These are phyloP conservation scores for Myotis pilosus DNA, from an alignment of 2,797 vertebrate genomes.

Conservation along the genomic window DNA sequence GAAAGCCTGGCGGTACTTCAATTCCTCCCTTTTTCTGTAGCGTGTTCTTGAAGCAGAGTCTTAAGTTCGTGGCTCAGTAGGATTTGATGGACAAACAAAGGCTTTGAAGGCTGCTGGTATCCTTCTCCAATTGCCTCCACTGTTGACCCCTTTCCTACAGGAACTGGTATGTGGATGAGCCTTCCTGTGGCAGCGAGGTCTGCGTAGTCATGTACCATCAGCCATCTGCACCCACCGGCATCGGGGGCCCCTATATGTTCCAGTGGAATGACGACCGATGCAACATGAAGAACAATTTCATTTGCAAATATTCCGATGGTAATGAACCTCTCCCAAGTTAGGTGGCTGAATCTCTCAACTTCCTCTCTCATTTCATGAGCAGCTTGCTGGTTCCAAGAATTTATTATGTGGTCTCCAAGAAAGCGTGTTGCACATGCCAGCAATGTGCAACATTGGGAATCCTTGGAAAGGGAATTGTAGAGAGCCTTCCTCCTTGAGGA, in stretches of 20 bases:
- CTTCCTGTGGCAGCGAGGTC: constrained; percentile 93
- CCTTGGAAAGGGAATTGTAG: neutral
- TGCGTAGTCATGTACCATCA: constrained; percentile 95
- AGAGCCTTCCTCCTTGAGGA: neutral
- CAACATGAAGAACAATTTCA: constrained; percentile 95
- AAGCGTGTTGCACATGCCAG: constrained; percentile 2
- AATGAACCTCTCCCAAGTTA: constrained; percentile 57
- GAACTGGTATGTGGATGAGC: constrained; percentile 95
- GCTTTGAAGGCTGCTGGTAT: neutral
- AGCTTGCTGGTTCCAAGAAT: constrained; percentile 6
- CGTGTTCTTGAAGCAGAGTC: neutral
- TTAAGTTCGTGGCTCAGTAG: neutral
- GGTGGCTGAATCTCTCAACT: neutral
- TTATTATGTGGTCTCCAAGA: neutral
- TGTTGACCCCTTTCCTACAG: constrained; percentile 79
- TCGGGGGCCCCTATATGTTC: constrained; percentile 90
- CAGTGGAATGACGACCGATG: constrained; percentile 96
- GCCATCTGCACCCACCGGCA: constrained; percentile 85
- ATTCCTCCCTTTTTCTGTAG: neutral
- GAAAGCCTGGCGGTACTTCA: neutral
- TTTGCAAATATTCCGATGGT: constrained; percentile 97
- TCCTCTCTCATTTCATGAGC: constrained; percentile 7
- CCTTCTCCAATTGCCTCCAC: neutral
- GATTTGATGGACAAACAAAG: neutral
- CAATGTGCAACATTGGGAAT: neutral